Conservation (phyloP, 1,140 invertebrate species). For the Diachasma alloeum region DNA sequence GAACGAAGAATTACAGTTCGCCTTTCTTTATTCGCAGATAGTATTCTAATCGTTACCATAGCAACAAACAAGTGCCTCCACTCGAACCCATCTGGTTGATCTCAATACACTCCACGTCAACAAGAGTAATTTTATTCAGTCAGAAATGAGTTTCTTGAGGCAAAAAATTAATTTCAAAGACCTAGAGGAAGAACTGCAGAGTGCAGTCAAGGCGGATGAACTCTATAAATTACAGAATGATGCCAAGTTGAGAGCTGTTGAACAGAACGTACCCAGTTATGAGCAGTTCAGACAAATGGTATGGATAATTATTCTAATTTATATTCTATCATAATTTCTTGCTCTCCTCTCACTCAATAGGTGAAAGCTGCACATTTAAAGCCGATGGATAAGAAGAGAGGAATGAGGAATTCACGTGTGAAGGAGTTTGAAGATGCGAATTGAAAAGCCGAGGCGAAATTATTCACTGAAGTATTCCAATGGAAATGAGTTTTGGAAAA, state of each 20-base stretch:
- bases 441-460: background rate
- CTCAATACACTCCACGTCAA: background rate
- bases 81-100: background rate
- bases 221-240: constrained; percentile 69
- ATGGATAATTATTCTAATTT: constrained; percentile 8
- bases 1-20: background rate
- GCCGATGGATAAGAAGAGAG: constrained; percentile 43
- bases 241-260: constrained; percentile 69
- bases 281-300: constrained; percentile 68
- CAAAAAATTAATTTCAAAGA: constrained; percentile 50
- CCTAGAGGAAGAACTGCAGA: constrained; percentile 58
- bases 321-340: background rate
- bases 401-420: constrained; percentile 26
- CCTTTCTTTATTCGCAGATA: background rate
- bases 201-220: constrained; percentile 61
- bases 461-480: too few relatives aligned
- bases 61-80: constrained; percentile 17
- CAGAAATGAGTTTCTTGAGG: constrained; percentile 46
- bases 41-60: background rate
- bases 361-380: constrained; percentile 60
- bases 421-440: constrained; percentile 40
- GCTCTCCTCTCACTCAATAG: constrained; percentile 31
- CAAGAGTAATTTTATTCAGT: background rate
- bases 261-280: constrained; percentile 66
- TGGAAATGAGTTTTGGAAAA: too few relatives aligned